These are phyloP conservation scores for Buathra laborator DNA, from an alignment of 2,888 invertebrate species.

Conservation along the genomic window DNA sequence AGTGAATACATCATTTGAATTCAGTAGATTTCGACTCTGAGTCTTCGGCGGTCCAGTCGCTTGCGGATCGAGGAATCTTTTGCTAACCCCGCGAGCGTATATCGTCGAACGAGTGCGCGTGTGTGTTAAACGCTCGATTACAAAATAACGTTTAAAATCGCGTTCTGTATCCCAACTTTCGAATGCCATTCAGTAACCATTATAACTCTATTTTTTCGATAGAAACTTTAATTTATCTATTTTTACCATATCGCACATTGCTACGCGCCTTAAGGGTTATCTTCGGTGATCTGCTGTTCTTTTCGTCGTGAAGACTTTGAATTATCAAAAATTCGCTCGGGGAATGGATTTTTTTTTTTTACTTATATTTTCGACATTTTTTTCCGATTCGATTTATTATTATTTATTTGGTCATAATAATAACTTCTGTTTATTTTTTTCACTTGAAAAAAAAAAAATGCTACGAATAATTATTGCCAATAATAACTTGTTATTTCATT, in stretches of 20 bases:
- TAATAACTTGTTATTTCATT: too few relatives aligned
- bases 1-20: neutral
- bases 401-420: too few relatives aligned
- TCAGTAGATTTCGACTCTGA: neutral
- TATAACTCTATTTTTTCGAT: neutral
- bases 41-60: neutral
- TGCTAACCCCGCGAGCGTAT: neutral
- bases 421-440: too few relatives aligned
- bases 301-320: too few relatives aligned
- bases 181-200: neutral
- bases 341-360: too few relatives aligned
- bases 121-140: neutral
- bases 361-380: too few relatives aligned
- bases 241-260: neutral
- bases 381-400: too few relatives aligned
- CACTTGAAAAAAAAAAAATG: too few relatives aligned
- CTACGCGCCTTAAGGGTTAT: neutral
- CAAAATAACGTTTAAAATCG: constrained; percentile 6
- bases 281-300: neutral
- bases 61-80: neutral
- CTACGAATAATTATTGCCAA: too few relatives aligned
- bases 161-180: neutral
- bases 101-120: neutral
- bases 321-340: too few relatives aligned
- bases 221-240: neutral